Evolutionary conservation across 1,140 invertebrate species (phyloP).

Genomic region (Leptinotarsa defecta): DNA sequence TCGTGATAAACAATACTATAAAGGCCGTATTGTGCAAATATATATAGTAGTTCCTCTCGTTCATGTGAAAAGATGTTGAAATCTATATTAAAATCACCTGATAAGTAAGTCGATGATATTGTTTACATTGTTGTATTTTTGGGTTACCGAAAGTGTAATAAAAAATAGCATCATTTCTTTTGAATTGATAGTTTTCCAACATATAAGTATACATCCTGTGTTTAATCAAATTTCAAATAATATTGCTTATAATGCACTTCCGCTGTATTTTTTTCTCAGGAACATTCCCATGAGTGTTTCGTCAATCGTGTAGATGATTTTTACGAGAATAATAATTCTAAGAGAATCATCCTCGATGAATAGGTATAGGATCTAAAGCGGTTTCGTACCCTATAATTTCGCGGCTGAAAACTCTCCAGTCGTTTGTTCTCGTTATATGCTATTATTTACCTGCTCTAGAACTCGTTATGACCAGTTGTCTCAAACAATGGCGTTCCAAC

Average conservation of each 20-base stretch:
- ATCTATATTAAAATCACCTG: too few relatives aligned
- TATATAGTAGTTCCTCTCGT: too few relatives aligned
- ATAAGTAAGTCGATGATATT: too few relatives aligned
- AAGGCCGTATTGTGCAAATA: too few relatives aligned
- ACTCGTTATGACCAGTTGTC: background rate
- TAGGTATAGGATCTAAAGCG: conserved; percentile 13
- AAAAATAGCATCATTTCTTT: too few relatives aligned
- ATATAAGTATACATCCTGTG: too few relatives aligned
- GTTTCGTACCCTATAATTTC: conserved; percentile 18
- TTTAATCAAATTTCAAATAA: too few relatives aligned
- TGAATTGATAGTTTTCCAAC: too few relatives aligned
- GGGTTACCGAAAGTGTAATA: too few relatives aligned
- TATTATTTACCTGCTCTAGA: conserved; percentile 22
- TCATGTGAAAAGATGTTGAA: too few relatives aligned
- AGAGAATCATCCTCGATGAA: conserved; percentile 17
- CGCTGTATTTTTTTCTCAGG: background rate
- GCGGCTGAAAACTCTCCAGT: conserved; percentile 6
- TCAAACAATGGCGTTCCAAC: background rate
- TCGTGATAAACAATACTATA: too few relatives aligned
- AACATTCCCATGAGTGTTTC: background rate
- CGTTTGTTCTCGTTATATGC: conserved; percentile 23
- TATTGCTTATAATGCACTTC: background rate
- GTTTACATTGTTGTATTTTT: too few relatives aligned
- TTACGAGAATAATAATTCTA: background rate
- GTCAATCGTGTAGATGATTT: background rate